Evolutionary conservation across 1,140 invertebrate species (phyloP).

Genomic region (Drosophila ananassae): DNA sequence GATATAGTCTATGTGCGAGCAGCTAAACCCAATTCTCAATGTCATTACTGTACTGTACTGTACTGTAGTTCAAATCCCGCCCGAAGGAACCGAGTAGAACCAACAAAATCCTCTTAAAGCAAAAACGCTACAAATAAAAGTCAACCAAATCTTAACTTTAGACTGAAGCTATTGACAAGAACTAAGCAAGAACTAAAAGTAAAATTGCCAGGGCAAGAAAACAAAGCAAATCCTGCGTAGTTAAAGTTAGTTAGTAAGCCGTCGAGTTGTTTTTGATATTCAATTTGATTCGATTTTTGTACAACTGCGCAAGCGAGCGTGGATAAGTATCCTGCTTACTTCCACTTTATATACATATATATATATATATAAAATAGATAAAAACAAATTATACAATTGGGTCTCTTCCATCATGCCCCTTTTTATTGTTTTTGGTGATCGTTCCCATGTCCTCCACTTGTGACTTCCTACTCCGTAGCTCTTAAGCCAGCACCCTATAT

Average conservation of each 20-base stretch:
- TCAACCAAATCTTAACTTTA: slow-evolving; percentile 73
- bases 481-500: slow-evolving; percentile 44
- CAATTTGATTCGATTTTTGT: slow-evolving; percentile 42
- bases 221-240: slow-evolving; percentile 45
- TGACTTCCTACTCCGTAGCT: slow-evolving; percentile 56
- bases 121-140: slow-evolving; percentile 28
- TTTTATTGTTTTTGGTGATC: slow-evolving; percentile 13
- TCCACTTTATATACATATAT: slow-evolving; percentile 8
- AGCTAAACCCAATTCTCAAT: slow-evolving; percentile 27
- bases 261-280: slow-evolving; percentile 42
- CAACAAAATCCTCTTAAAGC: slow-evolving; percentile 49
- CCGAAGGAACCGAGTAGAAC: slow-evolving; percentile 39
- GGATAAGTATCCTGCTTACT: slow-evolving; percentile 22
- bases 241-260: slow-evolving; percentile 63
- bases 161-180: slow-evolving; percentile 66
- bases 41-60: slow-evolving; percentile 25
- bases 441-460: slow-evolving; percentile 41
- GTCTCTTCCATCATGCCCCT: slow-evolving; percentile 7
- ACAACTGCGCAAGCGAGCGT: slow-evolving; percentile 26
- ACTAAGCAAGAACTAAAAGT: slow-evolving; percentile 33
- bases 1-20: slow-evolving; percentile 69
- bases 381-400: slow-evolving; percentile 1
- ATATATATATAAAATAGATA: slow-evolving; percentile 9
- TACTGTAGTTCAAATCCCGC: slow-evolving; percentile 43
- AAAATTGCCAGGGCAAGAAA: slow-evolving; percentile 1